Evolutionary conservation across 2,113 vertebrate genomes (phyloP).

Genomic region (Coptodon bakossiorum): DNA sequence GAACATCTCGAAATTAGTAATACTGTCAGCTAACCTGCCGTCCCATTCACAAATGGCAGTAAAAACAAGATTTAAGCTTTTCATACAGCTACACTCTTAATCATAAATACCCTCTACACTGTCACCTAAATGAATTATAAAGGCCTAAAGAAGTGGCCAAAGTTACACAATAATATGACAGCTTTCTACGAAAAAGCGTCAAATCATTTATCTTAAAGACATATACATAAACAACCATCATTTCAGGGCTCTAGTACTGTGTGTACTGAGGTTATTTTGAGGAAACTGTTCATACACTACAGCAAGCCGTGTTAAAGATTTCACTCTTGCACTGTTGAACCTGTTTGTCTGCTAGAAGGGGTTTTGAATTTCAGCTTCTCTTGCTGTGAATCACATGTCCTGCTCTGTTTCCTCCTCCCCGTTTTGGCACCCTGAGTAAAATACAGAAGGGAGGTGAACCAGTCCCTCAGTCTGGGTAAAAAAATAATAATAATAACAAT

Average conservation of each 20-base stretch:
- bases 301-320: slow-evolving; percentile 7
- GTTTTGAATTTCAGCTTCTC: slow-evolving; percentile 26
- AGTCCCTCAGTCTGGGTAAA: slow-evolving; percentile 41
- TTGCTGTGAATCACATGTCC: slow-evolving; percentile 57
- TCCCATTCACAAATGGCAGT: slow-evolving; percentile 54
- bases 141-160: slow-evolving; percentile 48
- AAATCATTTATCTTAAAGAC: slow-evolving; percentile 49
- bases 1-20: slow-evolving; percentile 32
- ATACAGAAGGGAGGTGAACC: slow-evolving; percentile 72
- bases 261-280: slow-evolving; percentile 14
- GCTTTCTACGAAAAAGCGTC: slow-evolving; percentile 24
- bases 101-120: slow-evolving; percentile 37
- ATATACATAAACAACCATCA: slow-evolving; percentile 27
- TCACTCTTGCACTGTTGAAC: neutral
- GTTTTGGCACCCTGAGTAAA: slow-evolving; percentile 80
- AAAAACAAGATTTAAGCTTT: slow-evolving; percentile 64
- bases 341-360: neutral
- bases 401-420: slow-evolving; percentile 70
- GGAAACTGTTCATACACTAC: slow-evolving; percentile 22
- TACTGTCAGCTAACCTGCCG: slow-evolving; percentile 43
- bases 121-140: slow-evolving; percentile 40
- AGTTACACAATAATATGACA: slow-evolving; percentile 41
- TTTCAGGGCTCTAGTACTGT: slow-evolving; percentile 15
- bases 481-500: slow-evolving; percentile 19
- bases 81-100: slow-evolving; percentile 36